These are phyloP conservation scores for Cheilosia urbana DNA, from an alignment of 2,888 invertebrate species.

Conservation along the genomic window DNA sequence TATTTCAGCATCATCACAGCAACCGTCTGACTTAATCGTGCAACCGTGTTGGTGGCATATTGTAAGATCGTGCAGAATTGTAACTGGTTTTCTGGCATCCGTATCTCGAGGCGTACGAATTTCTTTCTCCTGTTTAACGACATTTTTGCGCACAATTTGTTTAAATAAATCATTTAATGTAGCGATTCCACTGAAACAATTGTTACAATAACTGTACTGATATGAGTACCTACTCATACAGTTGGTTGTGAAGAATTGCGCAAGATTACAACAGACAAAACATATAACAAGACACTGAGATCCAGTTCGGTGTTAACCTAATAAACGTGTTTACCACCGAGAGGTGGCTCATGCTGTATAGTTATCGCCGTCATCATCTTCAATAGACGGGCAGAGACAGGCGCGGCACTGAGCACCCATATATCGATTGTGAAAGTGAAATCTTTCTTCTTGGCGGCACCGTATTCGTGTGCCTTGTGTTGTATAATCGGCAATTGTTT, in stretches of 20 bases:
- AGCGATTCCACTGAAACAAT: conserved; percentile 8
- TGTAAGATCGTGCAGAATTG: conserved; percentile 54
- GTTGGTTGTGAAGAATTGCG: conserved; percentile 49
- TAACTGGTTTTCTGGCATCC: conserved; percentile 48
- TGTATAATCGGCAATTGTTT: conserved; percentile 64
- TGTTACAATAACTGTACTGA: conserved; percentile 15
- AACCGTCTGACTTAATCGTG: conserved; percentile 59
- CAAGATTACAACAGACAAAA: conserved; percentile 55
- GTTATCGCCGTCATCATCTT: conserved; percentile 36
- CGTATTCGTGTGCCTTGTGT: conserved; percentile 28
- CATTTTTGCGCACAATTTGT: conserved; percentile 23
- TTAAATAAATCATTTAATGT: conserved; percentile 40
- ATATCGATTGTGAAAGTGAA: conserved; percentile 72
- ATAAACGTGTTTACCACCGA: conserved; percentile 49
- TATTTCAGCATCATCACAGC: conserved; percentile 54
- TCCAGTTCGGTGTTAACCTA: conserved; percentile 64
- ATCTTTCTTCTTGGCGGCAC: conserved; percentile 46
- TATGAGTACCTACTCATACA: conserved; percentile 14
- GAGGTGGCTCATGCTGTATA: conserved; percentile 26
- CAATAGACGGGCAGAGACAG: conserved; percentile 26
- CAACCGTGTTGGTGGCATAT: conserved; percentile 58
- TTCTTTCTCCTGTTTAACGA: conserved; percentile 48
- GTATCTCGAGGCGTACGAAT: conserved; percentile 20
- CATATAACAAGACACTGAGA: conserved; percentile 21
- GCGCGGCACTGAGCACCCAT: conserved; percentile 20